Conservation (phyloP, 2,113 vertebrate species). For the Rhynchopsitta pachyrhyncha region DNA sequence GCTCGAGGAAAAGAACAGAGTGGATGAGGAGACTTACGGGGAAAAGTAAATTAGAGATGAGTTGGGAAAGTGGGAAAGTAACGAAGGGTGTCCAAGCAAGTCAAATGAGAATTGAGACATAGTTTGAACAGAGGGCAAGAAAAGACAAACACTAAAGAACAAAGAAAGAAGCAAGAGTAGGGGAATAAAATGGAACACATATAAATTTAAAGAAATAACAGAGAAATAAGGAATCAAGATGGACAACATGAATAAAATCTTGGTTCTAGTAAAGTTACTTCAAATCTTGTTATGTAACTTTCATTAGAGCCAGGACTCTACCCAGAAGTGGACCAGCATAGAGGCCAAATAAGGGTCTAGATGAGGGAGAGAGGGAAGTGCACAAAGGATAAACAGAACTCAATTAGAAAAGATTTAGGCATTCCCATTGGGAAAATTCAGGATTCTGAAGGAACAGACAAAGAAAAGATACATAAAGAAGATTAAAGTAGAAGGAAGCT, state of each 20-base stretch:
- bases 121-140: not conserved
- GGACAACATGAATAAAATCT: not conserved
- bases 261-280: not conserved
- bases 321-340: not conserved
- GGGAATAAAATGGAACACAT: not conserved
- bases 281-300: not conserved
- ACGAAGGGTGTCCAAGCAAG: not conserved
- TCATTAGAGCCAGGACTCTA: not conserved
- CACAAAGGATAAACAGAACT: not conserved
- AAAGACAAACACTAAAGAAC: not conserved
- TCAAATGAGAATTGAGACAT: not conserved
- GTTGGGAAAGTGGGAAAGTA: not conserved
- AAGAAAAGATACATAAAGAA: not conserved
- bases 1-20: not conserved
- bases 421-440: not conserved
- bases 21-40: not conserved
- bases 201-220: not conserved
- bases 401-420: not conserved
- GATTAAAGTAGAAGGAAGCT: not conserved
- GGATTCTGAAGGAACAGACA: not conserved
- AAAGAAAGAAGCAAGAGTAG: not conserved
- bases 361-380: not conserved
- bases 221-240: not conserved
- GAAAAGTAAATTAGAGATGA: not conserved
- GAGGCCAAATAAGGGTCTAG: not conserved